Evolutionary conservation across 2,888 invertebrate genomes (phyloP).

Genomic region (Drosophila mettleri): DNA sequence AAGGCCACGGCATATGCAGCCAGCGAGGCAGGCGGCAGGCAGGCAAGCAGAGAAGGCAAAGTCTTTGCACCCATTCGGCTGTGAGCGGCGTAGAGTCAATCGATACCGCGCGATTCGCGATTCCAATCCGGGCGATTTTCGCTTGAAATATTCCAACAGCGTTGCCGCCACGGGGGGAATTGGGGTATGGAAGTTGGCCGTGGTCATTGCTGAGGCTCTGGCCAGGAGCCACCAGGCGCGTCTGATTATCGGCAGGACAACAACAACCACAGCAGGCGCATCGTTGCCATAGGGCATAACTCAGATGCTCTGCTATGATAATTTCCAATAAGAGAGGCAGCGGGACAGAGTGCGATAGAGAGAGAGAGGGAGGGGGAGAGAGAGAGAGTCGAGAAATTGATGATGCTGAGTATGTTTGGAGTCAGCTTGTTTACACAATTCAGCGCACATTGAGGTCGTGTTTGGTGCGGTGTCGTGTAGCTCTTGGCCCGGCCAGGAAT

Average conservation of each 20-base stretch:
- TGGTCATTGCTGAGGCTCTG: slow-evolving; percentile 16
- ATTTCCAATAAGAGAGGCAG: slow-evolving; percentile 73
- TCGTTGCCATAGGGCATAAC: slow-evolving; percentile 75
- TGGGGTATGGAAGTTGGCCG: slow-evolving; percentile 38
- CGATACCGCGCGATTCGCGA: slow-evolving; percentile 67
- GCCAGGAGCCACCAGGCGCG: slow-evolving; percentile 78
- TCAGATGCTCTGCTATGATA: slow-evolving; percentile 82
- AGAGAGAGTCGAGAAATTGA: slow-evolving; percentile 73
- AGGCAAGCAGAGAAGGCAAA: slow-evolving; percentile 39
- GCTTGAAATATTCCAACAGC: slow-evolving; percentile 78
- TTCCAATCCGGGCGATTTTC: slow-evolving; percentile 70
- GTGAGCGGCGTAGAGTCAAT: slow-evolving; percentile 60
- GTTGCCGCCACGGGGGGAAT: slow-evolving; percentile 59
- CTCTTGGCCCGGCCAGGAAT: slow-evolving; percentile 64
- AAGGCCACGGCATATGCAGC: slow-evolving; percentile 71
- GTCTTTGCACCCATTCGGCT: slow-evolving; percentile 45
- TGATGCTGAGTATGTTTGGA: slow-evolving; percentile 83
- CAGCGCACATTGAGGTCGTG: slow-evolving; percentile 83
- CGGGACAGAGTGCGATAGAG: not conserved
- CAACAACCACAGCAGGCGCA: slow-evolving; percentile 35
- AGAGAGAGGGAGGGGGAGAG: not conserved
- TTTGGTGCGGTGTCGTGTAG: slow-evolving; percentile 45
- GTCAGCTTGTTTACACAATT: slow-evolving; percentile 85
- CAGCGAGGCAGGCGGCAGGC: slow-evolving; percentile 11
- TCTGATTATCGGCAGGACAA: slow-evolving; percentile 81